Conservation (phyloP, 2,113 vertebrate genomes). For the Parus major region DNA sequence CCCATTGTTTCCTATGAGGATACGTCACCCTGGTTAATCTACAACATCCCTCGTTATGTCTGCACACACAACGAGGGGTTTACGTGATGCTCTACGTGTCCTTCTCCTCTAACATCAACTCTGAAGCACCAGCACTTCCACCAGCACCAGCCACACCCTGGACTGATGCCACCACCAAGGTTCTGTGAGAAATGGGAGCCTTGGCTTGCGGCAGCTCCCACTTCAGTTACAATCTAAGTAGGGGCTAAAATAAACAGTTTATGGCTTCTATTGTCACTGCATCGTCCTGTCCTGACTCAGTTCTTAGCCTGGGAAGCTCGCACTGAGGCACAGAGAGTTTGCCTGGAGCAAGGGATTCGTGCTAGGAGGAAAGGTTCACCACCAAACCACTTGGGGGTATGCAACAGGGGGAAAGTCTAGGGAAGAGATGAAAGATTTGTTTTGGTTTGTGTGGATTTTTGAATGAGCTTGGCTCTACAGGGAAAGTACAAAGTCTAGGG, state of each 20-base stretch:
- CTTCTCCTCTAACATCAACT: not conserved
- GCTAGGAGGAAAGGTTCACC: not conserved
- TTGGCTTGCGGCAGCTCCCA: not conserved
- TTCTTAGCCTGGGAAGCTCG: not conserved
- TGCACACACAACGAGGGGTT: not conserved
- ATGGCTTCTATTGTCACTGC: not conserved
- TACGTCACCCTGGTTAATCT: not conserved
- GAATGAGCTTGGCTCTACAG: not conserved
- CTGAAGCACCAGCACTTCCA: not conserved
- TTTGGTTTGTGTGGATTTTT: not conserved
- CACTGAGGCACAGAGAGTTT: not conserved
- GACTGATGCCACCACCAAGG: not conserved
- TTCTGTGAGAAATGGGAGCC: not conserved
- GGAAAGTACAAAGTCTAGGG: not conserved
- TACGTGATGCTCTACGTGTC: not conserved
- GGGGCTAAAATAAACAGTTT: constrained; percentile 54
- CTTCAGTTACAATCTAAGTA: not conserved
- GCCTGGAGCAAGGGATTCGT: fast-evolving
- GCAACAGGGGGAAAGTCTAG: not conserved
- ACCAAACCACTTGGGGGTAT: not conserved
- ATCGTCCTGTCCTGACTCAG: not conserved
- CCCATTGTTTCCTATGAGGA: constrained; percentile 42
- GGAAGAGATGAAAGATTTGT: not conserved
- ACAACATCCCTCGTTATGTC: not conserved
- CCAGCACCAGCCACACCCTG: not conserved